Evolutionary conservation across 2,888 invertebrate species (phyloP).

Genomic region (Drosophila koepferae): DNA sequence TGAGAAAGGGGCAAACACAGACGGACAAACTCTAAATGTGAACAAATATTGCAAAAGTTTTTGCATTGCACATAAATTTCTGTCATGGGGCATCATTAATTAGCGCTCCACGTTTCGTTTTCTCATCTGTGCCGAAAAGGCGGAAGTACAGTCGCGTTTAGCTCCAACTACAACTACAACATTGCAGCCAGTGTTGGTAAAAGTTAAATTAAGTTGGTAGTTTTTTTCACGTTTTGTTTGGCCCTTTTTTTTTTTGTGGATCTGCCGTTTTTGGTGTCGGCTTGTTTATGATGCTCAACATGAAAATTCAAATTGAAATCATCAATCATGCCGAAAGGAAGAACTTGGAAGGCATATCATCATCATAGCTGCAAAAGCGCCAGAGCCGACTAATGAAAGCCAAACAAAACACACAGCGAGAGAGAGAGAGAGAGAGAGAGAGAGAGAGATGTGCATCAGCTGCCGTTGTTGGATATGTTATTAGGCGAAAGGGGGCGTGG

Average conservation of each 20-base stretch:
- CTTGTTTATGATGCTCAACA: slow-evolving; percentile 74
- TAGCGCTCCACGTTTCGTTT: slow-evolving; percentile 59
- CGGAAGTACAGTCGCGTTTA: slow-evolving; percentile 72
- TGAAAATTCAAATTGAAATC: slow-evolving; percentile 82
- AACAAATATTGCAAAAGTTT: slow-evolving; percentile 84
- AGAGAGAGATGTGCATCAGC: slow-evolving; percentile 22
- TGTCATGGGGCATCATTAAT: slow-evolving; percentile 84
- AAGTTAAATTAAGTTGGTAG: slow-evolving; percentile 77
- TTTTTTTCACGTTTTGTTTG: slow-evolving; percentile 29
- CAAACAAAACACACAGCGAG: slow-evolving; percentile 51
- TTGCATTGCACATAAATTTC: slow-evolving; percentile 82
- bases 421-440: too few species aligned
- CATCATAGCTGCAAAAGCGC: slow-evolving; percentile 39
- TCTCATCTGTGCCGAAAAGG: slow-evolving; percentile 33
- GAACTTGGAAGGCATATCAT: slow-evolving; percentile 48
- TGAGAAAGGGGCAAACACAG: slow-evolving; percentile 20
- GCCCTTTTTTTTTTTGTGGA: neutral
- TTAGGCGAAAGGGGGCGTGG: slow-evolving; percentile 56
- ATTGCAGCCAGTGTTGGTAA: slow-evolving; percentile 52
- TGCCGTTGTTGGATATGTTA: slow-evolving; percentile 67
- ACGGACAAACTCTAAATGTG: slow-evolving; percentile 65
- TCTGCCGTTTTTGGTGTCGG: neutral
- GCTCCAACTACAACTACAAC: slow-evolving; percentile 31
- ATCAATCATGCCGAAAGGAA: slow-evolving; percentile 71
- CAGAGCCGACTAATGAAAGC: slow-evolving; percentile 72